Base-by-base conservation (phyloP, 1,140 invertebrate genomes). In the Ganaspis sp. region DNA sequence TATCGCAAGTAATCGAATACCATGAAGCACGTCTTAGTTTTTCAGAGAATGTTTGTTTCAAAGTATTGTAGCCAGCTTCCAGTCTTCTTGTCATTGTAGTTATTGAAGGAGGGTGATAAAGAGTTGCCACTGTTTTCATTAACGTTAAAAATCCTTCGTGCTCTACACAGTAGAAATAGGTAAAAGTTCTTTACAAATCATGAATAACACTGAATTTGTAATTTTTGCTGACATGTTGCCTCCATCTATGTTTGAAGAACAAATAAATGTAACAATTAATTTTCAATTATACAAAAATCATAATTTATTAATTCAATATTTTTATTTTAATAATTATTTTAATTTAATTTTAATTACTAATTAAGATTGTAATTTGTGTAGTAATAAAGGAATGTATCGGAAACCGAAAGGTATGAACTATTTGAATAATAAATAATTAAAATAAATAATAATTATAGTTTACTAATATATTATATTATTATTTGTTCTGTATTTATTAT, bases 171-270 rank as follows among this genome's bases (percentile, higher is more conserved):
- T 82, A 17, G 80, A 79, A 21, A 87, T 76, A 29, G 82, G 84
- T 71, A 77, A 58, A 9, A 85, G 82, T 73, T 88, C 83, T 75
- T 84, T 84, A 19, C 81, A 75, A 58, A 88, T 86, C 87, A 87
- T 88, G 72, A 72, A 86, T 26, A 87, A 75, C 64, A 87, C 80
- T 54, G 78, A 69, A 78, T 85, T 78, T 11, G 80, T 80, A 9
- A 83, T 74, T 73, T 77, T 83, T 19, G 81, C 82, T 15, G 72
- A 29, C 29, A 74, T 76, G 34, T 64, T 40, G 29, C 78, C 72
- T 37, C 81, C 80, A 38, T 69, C 79, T n/a, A n/a, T 80, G 72
- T 45, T 34, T 3, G 6, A 34, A 34, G 29, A 34, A 34, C 2
- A 34, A 34, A 34, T 3, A 34, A 34, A 34, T 3, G 29, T 3